Percentiles rank a stretch among this genome's conserved stretches.
These are phyloP conservation scores for Peucedramus taeniatus DNA, from an alignment of 2,113 vertebrate species.

Conservation along the genomic window DNA sequence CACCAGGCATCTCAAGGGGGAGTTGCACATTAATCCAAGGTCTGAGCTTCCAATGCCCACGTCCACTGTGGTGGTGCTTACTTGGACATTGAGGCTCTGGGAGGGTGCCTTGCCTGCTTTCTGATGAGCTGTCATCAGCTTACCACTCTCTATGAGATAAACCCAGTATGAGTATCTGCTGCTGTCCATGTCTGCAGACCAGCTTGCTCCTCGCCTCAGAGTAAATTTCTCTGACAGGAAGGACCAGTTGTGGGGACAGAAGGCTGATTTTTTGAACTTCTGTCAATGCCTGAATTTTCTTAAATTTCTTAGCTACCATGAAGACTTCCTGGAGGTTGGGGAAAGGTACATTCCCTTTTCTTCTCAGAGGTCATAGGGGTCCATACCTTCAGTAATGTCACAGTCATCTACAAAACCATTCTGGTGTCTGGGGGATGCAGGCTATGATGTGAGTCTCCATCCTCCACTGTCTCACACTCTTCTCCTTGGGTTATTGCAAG, in stretches of 20 bases:
- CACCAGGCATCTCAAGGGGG: fast-evolving
- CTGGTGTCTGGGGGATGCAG: neutral
- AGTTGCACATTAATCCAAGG: neutral
- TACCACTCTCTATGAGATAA: neutral
- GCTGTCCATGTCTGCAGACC: neutral
- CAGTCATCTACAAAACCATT: neutral
- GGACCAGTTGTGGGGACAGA: neutral
- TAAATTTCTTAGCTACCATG: neutral
- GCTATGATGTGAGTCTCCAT: neutral
- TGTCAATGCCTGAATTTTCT: neutral
- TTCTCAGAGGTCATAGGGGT: neutral
- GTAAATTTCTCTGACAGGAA: neutral
- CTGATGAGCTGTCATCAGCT: neutral
- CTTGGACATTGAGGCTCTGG: neutral
- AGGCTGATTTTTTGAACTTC: neutral
- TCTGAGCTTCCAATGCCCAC: neutral
- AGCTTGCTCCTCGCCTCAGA: neutral
- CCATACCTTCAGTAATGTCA: neutral
- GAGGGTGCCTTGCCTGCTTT: neutral
- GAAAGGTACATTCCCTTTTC: neutral
- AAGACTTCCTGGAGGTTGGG: neutral
- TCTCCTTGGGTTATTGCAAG: neutral
- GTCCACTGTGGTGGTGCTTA: neutral
- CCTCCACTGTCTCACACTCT: neutral
- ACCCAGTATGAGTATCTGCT: neutral